Evolutionary conservation across 2,113 vertebrate genomes (phyloP).

Genomic region (Halichoerus grypus): DNA sequence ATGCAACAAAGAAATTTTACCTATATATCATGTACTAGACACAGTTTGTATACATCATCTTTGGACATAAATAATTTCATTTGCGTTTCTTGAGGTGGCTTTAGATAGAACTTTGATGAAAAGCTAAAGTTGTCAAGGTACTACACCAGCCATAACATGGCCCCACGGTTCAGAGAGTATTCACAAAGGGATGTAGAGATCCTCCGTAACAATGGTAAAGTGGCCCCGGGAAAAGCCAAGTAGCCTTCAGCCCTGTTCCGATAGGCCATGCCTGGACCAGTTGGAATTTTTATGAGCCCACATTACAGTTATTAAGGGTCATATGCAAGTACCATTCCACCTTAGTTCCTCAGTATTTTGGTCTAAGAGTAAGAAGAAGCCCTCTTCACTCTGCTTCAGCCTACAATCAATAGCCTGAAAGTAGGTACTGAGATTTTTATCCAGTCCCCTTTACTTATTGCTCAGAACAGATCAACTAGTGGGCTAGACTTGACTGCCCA

Average conservation of each 20-base stretch:
- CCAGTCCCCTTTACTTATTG: not conserved
- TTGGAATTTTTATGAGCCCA: not conserved
- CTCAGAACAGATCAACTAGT: not conserved
- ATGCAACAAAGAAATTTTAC: not conserved
- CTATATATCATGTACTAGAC: not conserved
- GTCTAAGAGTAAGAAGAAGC: not conserved
- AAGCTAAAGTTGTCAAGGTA: not conserved
- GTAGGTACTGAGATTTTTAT: not conserved
- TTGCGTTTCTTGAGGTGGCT: not conserved
- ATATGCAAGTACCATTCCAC: not conserved
- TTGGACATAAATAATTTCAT: not conserved
- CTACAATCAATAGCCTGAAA: not conserved
- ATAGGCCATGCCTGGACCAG: not conserved
- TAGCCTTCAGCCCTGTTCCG: not conserved
- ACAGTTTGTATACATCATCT: not conserved
- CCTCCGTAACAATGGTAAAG: not conserved
- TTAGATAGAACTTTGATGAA: conserved; percentile 22
- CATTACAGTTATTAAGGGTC: not conserved
- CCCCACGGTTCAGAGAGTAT: not conserved
- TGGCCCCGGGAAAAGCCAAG: not conserved
- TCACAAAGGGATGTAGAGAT: not conserved
- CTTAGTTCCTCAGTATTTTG: not conserved
- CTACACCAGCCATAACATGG: not conserved
- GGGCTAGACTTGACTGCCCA: not conserved
- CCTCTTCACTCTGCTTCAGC: not conserved